Evolutionary conservation across 2,113 vertebrate species (phyloP).

Genomic region (Mobula birostris): DNA sequence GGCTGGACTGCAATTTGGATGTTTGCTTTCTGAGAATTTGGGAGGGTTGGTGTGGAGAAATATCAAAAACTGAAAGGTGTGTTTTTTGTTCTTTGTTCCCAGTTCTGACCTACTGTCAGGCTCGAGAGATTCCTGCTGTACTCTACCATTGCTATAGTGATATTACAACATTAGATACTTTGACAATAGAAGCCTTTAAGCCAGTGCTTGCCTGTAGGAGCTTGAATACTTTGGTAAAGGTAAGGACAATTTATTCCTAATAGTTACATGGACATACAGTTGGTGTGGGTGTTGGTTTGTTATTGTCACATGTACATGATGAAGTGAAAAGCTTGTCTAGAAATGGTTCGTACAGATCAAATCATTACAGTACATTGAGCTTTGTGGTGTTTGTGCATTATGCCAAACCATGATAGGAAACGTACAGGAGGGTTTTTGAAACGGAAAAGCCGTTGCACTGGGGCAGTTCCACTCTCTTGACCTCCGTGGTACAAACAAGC

Average conservation of each 20-base stretch:
- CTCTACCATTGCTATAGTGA: constrained; percentile 86
- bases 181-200: constrained; percentile 76
- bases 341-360: no score
- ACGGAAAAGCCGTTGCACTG: no score
- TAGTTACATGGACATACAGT: not conserved
- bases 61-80: not conserved
- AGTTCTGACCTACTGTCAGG: constrained; percentile 87
- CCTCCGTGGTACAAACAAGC: no score
- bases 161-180: constrained; percentile 67
- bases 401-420: no score
- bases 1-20: not conserved
- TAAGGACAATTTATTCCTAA: constrained; percentile 47
- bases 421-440: no score
- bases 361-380: no score
- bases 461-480: no score
- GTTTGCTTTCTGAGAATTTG: no score
- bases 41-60: not conserved
- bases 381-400: no score
- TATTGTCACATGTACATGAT: no score
- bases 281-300: no score
- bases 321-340: no score
- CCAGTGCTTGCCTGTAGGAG: constrained; percentile 58
- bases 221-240: constrained; percentile 66
- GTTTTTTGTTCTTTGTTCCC: not conserved
- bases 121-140: constrained; percentile 68